Base-by-base conservation (phyloP, 1,140 invertebrate genomes). In the Anoplolepis gracilipes region DNA sequence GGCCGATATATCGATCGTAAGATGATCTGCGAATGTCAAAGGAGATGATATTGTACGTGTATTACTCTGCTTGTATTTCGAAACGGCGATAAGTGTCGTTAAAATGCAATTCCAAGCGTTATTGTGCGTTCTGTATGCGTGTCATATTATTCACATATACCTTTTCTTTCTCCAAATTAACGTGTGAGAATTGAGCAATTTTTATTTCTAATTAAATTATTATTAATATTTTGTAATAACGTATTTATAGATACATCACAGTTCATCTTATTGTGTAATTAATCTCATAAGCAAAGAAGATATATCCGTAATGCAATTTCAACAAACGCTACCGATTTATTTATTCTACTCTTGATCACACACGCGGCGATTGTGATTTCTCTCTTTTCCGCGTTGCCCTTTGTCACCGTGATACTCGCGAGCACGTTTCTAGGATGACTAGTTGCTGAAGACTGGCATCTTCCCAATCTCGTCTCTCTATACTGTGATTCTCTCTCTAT, bases 391-490 rank as follows among this genome's bases (percentile, higher is more conserved):
- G 25, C 49, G 42, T 49, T 42, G 84, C 69, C 76, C 57, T 86
- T 86, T 88, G 76, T 65, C 70, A 57, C 70, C 55, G 84, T 13
- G 53, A 46, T 67, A 86, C 82, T 85, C 78, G 72, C 79, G 76
- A 81, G 82, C 84, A 85, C 85, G 87, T 89, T 86, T 90, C 87
- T 87, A 75, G 85, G 85, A 85, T 90, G 86, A 93, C 84, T 89
- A 90, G 89, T 89, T 85, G 86, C 76, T 87, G 84, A 90, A 88
- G 87, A 93, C 91, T 93, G 92, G 90, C 92, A 90, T 90, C 46
- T 1, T 88, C 75, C 76, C 82, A 64, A 82, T 90, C 85, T 85
- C 79, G 49, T 77, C 86, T 88, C 88, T 82, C 85, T 62, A 49
- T 67, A 36, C 76, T 10, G 46, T 7, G 36, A 69, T 64, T 72